Evolutionary conservation across 2,113 vertebrate genomes (phyloP).

Genomic region (Oryzias celebensis): DNA sequence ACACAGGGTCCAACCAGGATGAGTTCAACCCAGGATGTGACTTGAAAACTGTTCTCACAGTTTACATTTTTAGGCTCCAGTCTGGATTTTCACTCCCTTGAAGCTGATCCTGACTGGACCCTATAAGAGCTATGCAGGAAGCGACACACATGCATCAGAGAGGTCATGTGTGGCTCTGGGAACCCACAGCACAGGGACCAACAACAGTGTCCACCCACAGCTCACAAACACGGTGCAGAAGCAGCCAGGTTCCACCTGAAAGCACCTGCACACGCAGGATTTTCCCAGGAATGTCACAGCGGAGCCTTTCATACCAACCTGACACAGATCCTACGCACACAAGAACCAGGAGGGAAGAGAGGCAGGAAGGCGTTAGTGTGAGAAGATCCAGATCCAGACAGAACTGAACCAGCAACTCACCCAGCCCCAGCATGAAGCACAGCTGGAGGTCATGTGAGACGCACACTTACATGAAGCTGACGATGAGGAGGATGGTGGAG

Average conservation of each 20-base stretch:
- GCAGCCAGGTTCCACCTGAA: not conserved
- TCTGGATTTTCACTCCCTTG: not conserved
- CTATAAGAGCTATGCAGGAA: not conserved
- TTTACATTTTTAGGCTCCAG: not conserved
- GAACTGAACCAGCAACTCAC: slow-evolving; percentile 5
- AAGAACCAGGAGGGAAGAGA: slow-evolving; percentile 42
- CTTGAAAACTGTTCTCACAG: too few species aligned
- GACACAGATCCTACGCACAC: slow-evolving; percentile 86
- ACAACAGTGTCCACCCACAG: not conserved
- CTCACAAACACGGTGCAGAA: too few species aligned
- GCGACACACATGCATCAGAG: not conserved
- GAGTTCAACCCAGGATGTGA: too few species aligned
- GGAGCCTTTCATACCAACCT: slow-evolving; percentile 79
- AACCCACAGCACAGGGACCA: not conserved
- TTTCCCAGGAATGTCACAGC: slow-evolving; percentile 12
- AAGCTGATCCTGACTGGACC: not conserved
- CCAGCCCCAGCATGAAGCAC: not conserved
- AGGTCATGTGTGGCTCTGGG: not conserved
- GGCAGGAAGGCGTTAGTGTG: slow-evolving; percentile 52
- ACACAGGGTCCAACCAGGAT: too few species aligned
- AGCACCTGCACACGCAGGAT: slow-evolving; percentile 5
- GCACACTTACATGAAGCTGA: slow-evolving; percentile 86
- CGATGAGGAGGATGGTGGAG: slow-evolving; percentile 84
- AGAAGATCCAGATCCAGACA: slow-evolving; percentile 24
- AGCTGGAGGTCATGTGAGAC: slow-evolving; percentile 1